phyloP scores from a whole-genome alignment of 2,888 invertebrate genomes.

The Seira ritae region DNA sequence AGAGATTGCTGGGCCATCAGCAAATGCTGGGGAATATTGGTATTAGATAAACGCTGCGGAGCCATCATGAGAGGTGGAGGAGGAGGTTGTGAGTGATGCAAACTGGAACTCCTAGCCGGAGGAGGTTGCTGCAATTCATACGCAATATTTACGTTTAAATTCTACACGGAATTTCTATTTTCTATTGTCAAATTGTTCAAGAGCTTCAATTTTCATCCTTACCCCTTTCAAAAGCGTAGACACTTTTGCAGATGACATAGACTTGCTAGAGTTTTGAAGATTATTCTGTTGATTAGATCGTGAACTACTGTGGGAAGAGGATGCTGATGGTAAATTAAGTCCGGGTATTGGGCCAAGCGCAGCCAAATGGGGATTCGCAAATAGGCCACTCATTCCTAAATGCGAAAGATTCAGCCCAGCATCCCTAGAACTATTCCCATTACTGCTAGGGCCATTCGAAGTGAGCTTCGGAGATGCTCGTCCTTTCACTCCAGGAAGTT shows the following conservation, averaged over 20 bases:
- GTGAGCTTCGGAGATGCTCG: constrained; percentile 70
- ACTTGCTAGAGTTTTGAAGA: constrained; percentile 65
- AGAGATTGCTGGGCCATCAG: constrained; percentile 78
- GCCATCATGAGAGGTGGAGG: constrained; percentile 79
- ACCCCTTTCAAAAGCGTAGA: constrained; percentile 77
- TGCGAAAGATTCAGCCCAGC: constrained; percentile 66
- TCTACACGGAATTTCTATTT: too few species aligned
- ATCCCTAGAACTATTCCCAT: constrained; percentile 54
- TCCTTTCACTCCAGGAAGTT: constrained; percentile 68
- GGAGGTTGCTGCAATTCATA: constrained; percentile 77
- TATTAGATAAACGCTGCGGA: constrained; percentile 77
- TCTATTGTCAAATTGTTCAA: too few species aligned
- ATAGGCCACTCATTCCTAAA: constrained; percentile 66
- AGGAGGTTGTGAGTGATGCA: constrained; percentile 76
- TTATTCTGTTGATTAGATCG: constrained; percentile 64
- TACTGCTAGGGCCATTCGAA: constrained; percentile 56
- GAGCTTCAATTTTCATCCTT: constrained; percentile 69
- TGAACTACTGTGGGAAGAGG: constrained; percentile 57
- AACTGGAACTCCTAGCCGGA: constrained; percentile 76
- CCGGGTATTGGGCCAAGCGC: constrained; percentile 68
- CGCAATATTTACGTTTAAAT: too few species aligned
- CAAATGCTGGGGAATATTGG: constrained; percentile 77
- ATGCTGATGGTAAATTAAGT: constrained; percentile 58
- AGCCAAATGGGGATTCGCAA: constrained; percentile 74
- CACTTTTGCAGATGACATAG: constrained; percentile 74